phyloP scores from a whole-genome alignment of 2,113 vertebrate genomes.

The Microcebus jonahi region DNA sequence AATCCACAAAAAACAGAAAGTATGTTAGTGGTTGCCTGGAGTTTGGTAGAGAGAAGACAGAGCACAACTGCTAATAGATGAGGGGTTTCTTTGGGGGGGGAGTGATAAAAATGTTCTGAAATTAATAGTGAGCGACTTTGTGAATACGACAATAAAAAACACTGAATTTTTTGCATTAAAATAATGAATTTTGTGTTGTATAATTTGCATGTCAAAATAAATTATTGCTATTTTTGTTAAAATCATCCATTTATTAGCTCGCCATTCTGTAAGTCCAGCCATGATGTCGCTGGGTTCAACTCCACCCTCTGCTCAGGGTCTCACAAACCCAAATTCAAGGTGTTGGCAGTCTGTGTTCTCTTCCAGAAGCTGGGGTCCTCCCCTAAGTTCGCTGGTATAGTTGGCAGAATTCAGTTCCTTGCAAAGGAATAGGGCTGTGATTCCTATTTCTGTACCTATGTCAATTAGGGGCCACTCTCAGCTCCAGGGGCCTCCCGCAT shows the following conservation, averaged over 20 bases:
- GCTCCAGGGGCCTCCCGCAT: neutral
- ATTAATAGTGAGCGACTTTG: neutral
- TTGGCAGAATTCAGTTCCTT: neutral
- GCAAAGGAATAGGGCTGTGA: neutral
- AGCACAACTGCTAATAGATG: rapidly evolving
- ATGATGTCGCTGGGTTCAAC: neutral
- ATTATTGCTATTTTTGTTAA: neutral
- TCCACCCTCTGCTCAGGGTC: neutral
- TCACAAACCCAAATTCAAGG: neutral
- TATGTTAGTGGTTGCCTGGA: no score
- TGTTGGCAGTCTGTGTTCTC: rapidly evolving
- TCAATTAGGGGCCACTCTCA: no score
- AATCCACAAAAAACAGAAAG: neutral
- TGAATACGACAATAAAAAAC: neutral
- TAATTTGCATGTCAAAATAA: neutral
- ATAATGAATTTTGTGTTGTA: neutral
- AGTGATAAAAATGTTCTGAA: neutral
- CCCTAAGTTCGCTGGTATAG: neutral
- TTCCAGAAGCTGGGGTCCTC: no score
- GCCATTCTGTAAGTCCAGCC: neutral
- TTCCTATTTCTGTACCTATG: neutral
- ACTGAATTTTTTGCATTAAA: neutral
- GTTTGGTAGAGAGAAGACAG: neutral
- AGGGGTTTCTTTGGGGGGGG: neutral
- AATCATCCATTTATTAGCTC: neutral